Evolutionary conservation across 2,888 invertebrate genomes (phyloP).

Genomic region (Ormyrus nitidulus): DNA sequence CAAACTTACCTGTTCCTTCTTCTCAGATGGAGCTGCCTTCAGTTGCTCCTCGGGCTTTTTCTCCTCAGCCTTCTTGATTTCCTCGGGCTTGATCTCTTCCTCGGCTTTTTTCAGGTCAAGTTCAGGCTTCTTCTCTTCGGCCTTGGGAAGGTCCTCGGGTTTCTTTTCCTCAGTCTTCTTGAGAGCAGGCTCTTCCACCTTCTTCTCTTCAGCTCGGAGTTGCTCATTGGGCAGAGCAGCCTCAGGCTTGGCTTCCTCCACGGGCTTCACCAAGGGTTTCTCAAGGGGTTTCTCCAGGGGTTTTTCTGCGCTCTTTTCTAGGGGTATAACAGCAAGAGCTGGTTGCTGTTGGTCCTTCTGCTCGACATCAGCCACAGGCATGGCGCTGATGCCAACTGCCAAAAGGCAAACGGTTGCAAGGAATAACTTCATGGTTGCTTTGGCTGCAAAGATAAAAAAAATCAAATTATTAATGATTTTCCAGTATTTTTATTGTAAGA

Average conservation of each 20-base stretch:
- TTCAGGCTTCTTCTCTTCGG: conserved; percentile 49
- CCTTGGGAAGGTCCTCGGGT: neutral
- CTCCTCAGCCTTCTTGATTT: conserved; percentile 33
- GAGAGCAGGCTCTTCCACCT: conserved; percentile 51
- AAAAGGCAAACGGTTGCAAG: conserved; percentile 77
- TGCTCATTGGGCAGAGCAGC: conserved; percentile 50
- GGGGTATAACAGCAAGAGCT: conserved; percentile 46
- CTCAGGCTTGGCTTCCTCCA: conserved; percentile 45
- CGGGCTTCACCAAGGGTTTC: conserved; percentile 50
- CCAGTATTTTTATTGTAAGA: too few species aligned
- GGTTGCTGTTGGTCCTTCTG: conserved; percentile 63
- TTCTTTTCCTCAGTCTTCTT: conserved; percentile 55
- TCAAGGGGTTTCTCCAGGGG: conserved; percentile 26
- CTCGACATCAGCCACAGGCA: conserved; percentile 80
- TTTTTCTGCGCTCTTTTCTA: conserved; percentile 44
- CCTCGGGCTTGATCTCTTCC: conserved; percentile 40
- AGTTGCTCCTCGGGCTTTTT: conserved; percentile 57
- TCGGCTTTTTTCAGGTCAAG: neutral
- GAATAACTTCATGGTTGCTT: conserved; percentile 71
- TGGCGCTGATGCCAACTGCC: conserved; percentile 77
- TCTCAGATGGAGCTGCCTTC: conserved; percentile 44
- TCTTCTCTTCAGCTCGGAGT: conserved; percentile 52
- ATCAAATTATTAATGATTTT: neutral
- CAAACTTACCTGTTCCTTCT: conserved; percentile 34
- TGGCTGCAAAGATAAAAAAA: conserved; percentile 23